Conservation (phyloP, 2,888 invertebrate species). For the Zootermopsis nevadensis region DNA sequence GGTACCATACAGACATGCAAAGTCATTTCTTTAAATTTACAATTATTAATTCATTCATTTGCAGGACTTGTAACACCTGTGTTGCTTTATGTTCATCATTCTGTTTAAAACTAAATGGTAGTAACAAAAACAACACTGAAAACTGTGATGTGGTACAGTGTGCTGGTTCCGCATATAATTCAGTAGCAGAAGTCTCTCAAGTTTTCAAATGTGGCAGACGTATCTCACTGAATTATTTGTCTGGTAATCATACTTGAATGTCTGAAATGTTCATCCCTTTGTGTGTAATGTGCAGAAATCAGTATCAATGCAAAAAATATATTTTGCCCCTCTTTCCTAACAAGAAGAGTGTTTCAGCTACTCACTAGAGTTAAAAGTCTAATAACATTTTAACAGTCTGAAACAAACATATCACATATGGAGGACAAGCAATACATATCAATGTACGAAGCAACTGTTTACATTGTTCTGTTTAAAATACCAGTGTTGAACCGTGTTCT, state of each 20-base stretch:
- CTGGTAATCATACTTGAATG: background rate
- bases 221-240: background rate
- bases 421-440: background rate
- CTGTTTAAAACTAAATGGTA: background rate
- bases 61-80: background rate
- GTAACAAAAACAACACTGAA: background rate
- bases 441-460: slow-evolving; percentile 5
- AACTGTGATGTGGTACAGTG: background rate
- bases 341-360: background rate
- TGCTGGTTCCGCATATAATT: background rate
- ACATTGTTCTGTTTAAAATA: background rate
- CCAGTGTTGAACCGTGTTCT: background rate
- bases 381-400: background rate
- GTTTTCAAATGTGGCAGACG: background rate
- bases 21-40: slow-evolving; percentile 23
- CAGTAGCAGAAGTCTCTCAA: background rate
- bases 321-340: background rate
- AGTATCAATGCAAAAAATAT: background rate
- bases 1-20: slow-evolving; percentile 39
- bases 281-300: background rate
- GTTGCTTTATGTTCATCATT: slow-evolving; percentile 12
- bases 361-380: background rate
- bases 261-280: background rate
- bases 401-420: slow-evolving; percentile 6
- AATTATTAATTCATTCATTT: slow-evolving; percentile 19